Evolutionary conservation across 2,113 vertebrate species (phyloP).

Genomic region (Odocoileus hemionus): DNA sequence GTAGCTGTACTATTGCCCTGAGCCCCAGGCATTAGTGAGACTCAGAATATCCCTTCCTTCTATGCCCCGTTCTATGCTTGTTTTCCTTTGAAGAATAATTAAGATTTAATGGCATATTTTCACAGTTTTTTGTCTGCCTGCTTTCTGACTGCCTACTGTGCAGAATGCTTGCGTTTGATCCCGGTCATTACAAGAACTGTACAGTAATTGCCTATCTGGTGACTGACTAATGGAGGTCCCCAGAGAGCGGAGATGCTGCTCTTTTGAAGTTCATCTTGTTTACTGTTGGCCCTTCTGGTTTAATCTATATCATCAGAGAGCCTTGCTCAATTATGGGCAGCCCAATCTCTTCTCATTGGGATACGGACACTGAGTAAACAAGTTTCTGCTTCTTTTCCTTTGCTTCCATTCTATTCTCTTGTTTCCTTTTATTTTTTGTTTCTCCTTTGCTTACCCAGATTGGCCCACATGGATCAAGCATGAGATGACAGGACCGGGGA

Average conservation of each 20-base stretch:
- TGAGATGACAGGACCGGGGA: background rate
- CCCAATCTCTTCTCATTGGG: conserved; percentile 67
- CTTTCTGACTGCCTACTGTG: conserved; percentile 83
- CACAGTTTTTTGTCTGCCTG: conserved; percentile 79
- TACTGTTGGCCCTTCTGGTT: conserved; percentile 80
- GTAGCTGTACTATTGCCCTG: conserved; percentile 72
- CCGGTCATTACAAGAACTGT: conserved; percentile 82
- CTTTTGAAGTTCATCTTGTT: conserved; percentile 84
- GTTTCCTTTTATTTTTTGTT: background rate
- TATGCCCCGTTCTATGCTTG: conserved; percentile 80
- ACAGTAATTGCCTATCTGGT: conserved; percentile 86
- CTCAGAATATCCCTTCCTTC: conserved; percentile 77
- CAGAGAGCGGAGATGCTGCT: conserved; percentile 78
- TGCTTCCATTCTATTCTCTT: background rate
- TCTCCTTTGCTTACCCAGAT: background rate
- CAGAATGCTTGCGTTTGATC: conserved; percentile 81
- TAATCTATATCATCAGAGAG: conserved; percentile 80
- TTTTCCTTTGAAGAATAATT: conserved; percentile 89
- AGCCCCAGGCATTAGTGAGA: conserved; percentile 77
- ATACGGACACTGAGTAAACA: conserved; percentile 74
- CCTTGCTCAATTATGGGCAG: conserved; percentile 80
- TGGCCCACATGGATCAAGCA: background rate
- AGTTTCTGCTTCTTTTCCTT: conserved; percentile 59
- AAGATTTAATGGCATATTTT: conserved; percentile 87
- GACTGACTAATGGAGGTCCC: conserved; percentile 84